Percentiles rank a stretch among this genome's conserved stretches.
Evolutionary conservation across 2,113 vertebrate species (phyloP).

Genomic region (Corvus hawaiiensis): DNA sequence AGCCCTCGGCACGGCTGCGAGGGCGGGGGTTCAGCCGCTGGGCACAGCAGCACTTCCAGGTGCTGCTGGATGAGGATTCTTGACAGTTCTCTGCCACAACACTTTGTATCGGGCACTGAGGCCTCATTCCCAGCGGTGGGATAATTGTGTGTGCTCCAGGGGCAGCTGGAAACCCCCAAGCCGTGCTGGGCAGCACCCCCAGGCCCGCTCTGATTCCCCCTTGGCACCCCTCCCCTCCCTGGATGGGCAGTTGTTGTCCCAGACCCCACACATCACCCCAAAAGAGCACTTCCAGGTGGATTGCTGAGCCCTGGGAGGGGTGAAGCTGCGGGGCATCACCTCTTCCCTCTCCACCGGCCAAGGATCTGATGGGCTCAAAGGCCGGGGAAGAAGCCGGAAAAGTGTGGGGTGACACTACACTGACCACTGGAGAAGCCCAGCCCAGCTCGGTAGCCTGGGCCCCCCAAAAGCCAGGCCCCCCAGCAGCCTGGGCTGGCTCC

Average conservation of each 20-base stretch:
- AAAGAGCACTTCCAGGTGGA: background rate
- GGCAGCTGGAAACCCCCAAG: fast-evolving
- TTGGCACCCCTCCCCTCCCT: background rate
- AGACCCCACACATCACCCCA: background rate
- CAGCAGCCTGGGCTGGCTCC: background rate
- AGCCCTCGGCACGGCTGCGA: fast-evolving
- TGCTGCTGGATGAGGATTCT: background rate
- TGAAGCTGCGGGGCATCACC: fast-evolving
- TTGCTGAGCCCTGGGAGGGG: background rate
- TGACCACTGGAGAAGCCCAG: background rate
- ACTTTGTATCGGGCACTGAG: background rate
- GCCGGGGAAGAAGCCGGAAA: too few species aligned
- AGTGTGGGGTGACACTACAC: fast-evolving
- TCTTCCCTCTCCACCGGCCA: fast-evolving
- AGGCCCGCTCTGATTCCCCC: fast-evolving
- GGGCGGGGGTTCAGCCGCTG: background rate
- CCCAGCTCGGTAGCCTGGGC: too few species aligned
- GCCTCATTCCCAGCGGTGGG: fast-evolving
- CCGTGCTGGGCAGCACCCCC: background rate
- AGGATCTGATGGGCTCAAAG: background rate
- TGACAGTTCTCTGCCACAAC: background rate
- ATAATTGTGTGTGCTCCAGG: fast-evolving
- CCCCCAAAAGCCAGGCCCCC: too few species aligned
- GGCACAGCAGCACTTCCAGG: fast-evolving
- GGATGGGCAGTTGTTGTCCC: fast-evolving